Base-by-base conservation (phyloP, 2,888 invertebrate genomes). In the Bruchidius siliquastri region DNA sequence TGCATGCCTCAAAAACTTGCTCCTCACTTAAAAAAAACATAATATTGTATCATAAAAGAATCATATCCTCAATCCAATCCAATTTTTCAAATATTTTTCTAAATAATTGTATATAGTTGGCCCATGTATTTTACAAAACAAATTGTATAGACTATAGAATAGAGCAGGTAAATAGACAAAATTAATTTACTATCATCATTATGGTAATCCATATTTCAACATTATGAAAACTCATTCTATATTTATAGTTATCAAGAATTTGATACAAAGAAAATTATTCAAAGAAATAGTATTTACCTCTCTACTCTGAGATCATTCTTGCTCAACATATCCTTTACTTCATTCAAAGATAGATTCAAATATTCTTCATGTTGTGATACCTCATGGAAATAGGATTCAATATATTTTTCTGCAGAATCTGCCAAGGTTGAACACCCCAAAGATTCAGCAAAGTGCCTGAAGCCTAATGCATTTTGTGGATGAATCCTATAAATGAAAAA, bases 1-100 rank as follows among this genome's bases (percentile, higher is more conserved):
- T 91, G 68, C 93, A 92, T 0, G 95, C 94, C 84, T 95, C 94
- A 87, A 95, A 96, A 49, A 96, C 94, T 87, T 92, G 91, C 83
- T 95, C 94, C 84, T 96, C 96, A 72, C 88, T 89, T 74, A 73
- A 80, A 74, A 74, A 49, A 22, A 69, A n/a, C 69, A 68, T 69
- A 49, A n/a, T n/a, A n/a, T n/a, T n/a, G n/a, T n/a, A n/a, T n/a
- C n/a, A n/a, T n/a, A 68, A 21, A 30, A 49, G 18, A 67, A 18
- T 22, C 69, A 21, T 69, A 72, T 32, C 22, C 20, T 6, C 49
- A 66, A 66, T 21, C 69, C 3, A 8, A 21, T n/a, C n/a, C n/a
- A n/a, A n/a, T n/a, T n/a, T n/a, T n/a, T n/a, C n/a, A n/a, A n/a
- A n/a, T n/a, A n/a, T n/a, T n/a, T n/a, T n/a, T n/a, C n/a, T n/a